Conservation (phyloP, 2,797 vertebrate genomes). For the Craterocephalus amniculus region DNA sequence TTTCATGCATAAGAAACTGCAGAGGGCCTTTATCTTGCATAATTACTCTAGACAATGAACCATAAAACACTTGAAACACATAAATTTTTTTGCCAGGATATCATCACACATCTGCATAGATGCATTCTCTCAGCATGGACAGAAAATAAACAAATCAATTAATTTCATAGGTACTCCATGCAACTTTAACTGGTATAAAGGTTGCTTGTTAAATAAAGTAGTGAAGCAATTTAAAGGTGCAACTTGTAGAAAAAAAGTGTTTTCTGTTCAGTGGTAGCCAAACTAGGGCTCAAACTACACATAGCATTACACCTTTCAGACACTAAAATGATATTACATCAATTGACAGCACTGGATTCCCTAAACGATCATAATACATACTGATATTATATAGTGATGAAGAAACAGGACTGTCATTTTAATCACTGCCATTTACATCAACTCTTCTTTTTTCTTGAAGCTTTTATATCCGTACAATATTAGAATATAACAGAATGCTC, state of each 20-base stretch:
- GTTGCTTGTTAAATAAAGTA: slow-evolving; percentile 36
- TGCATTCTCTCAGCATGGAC: slow-evolving; percentile 27
- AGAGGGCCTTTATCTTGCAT: slow-evolving; percentile 30
- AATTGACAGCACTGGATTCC: slow-evolving; percentile 25
- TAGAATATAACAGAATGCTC: slow-evolving; percentile 2
- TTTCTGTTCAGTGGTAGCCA: no score
- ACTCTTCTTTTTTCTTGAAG: background rate
- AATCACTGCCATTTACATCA: background rate
- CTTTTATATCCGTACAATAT: background rate
- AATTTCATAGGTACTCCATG: slow-evolving; percentile 26
- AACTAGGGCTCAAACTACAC: background rate
- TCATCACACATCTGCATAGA: slow-evolving; percentile 24
- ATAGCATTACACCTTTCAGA: slow-evolving; percentile 26
- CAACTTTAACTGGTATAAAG: slow-evolving; percentile 43
- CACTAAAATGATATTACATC: slow-evolving; percentile 37
- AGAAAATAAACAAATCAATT: no score
- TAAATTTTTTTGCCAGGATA: slow-evolving; percentile 24
- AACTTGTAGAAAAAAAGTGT: background rate
- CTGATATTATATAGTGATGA: background rate
- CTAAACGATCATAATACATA: slow-evolving; percentile 14
- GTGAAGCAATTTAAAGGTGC: slow-evolving; percentile 24
- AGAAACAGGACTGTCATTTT: background rate
- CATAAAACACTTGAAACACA: slow-evolving; percentile 30
- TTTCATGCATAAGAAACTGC: slow-evolving; percentile 16
- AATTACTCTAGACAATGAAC: slow-evolving; percentile 28